Conservation (phyloP, 2,888 invertebrate species). For the Acholoe squamosa region DNA sequence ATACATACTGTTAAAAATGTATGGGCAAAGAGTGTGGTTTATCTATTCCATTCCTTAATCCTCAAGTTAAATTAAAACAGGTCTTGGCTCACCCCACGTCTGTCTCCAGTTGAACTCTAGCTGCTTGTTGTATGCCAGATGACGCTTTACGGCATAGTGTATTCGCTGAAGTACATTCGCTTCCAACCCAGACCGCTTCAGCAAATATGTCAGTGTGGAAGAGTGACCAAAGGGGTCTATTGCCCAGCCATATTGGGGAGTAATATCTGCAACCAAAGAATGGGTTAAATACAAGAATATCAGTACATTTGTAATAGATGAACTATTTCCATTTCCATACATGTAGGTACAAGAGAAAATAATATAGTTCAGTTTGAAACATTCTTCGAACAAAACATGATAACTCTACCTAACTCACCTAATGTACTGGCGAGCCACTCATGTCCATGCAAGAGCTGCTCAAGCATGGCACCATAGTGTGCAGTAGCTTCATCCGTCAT, state of each 20-base stretch:
- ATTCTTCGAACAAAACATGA: too few relatives aligned
- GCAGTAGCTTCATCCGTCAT: conserved; percentile 70
- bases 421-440: conserved; percentile 69
- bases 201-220: conserved; percentile 68
- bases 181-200: conserved; percentile 66
- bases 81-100: conserved; percentile 84
- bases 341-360: too few relatives aligned
- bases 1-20: too few relatives aligned
- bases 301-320: too few relatives aligned
- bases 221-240: conserved; percentile 72
- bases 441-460: conserved; percentile 70
- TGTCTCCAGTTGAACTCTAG: conserved; percentile 96
- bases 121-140: conserved; percentile 89
- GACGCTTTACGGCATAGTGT: conserved; percentile 91
- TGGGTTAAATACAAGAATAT: neutral
- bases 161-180: conserved; percentile 69
- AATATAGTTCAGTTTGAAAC: too few relatives aligned
- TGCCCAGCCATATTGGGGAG: conserved; percentile 66
- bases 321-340: too few relatives aligned
- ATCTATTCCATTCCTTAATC: too few relatives aligned
- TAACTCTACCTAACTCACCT: too few relatives aligned
- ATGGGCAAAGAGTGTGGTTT: too few relatives aligned
- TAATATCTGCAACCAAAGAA: conserved; percentile 61
- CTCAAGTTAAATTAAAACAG: too few relatives aligned
- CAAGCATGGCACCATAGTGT: conserved; percentile 68